Base-by-base conservation (phyloP, 1,140 invertebrate species). In the Leptonema lineaticorne region DNA sequence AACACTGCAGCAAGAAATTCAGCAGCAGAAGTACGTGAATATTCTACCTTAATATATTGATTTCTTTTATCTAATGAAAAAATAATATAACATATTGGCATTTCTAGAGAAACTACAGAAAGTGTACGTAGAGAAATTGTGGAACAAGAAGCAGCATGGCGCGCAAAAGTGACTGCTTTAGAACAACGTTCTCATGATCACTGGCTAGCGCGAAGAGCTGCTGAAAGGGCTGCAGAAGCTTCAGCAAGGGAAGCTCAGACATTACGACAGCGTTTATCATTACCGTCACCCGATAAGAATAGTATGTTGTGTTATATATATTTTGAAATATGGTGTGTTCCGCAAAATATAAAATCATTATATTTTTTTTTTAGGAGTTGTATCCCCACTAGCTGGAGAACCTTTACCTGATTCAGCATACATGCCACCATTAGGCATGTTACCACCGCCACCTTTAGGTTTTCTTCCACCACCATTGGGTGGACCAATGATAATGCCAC, bases 131-230 rank as follows among this genome's bases (percentile, higher is more conserved):
- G 90, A 56, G 91, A 93, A 81, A 88, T 94, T 33, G 81, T 91
- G 9, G 90, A 92, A 63, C 90, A 92, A 78, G 90, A 92, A 75
- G 87, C 89, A 18, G 86, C 88, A 59, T 88, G 90, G 63, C 92
- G 92, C 76, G 85, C 84, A 56, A 89, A 91, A 72, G 86, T 92
- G 71, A 85, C 89, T 45, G 82, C 85, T 63, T 79, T 91, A 41
- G 91, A 93, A 78, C 88, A 89, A 68, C 89, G 90, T 68, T 85
- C 88, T 16, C 91, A 93, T 75, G 87, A 90, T 73, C 89, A 90
- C 75, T 93, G 91, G 91, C 82, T 93, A 18, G 82, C 86, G 53
- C 87, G 89, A 7, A 82, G 91, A 57, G 89, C 91, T 75, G 87
- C 88, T 28, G 88, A 91, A 75, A 83, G 91, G 26, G 88, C 88